Percentiles rank a stretch among this genome's conserved stretches.
These are phyloP conservation scores for Eupsilia transversa DNA, from an alignment of 2,888 invertebrate genomes.

Conservation along the genomic window DNA sequence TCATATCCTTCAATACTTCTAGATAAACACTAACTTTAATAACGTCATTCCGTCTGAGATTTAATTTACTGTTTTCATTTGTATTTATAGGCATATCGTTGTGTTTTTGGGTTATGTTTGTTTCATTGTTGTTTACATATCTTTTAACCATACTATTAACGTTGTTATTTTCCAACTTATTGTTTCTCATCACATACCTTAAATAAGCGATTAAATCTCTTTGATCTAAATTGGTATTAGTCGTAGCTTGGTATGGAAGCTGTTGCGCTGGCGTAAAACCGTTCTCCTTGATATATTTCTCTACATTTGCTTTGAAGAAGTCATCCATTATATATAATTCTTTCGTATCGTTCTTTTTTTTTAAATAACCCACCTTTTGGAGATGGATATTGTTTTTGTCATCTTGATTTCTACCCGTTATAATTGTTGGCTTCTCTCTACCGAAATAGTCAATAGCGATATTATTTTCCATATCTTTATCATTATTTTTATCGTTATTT, in stretches of 20 bases:
- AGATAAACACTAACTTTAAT: slow-evolving; percentile 66
- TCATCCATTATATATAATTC: slow-evolving; percentile 42
- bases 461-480: slow-evolving; percentile 7
- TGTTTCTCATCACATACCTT: not conserved
- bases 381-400: not conserved
- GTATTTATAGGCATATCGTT: not conserved
- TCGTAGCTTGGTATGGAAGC: not conserved
- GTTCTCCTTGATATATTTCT: slow-evolving; percentile 29
- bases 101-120: not conserved
- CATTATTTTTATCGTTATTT: not conserved
- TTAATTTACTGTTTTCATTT: slow-evolving; percentile 12
- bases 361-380: slow-evolving; percentile 43
- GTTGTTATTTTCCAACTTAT: not conserved
- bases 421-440: slow-evolving; percentile 25
- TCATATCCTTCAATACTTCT: slow-evolving; percentile 77
- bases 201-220: not conserved
- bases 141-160: not conserved
- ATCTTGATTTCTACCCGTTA: not conserved
- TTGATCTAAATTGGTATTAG: not conserved
- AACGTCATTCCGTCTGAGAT: slow-evolving; percentile 32
- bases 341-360: slow-evolving; percentile 18
- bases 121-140: not conserved
- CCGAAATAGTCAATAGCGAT: slow-evolving; percentile 70
- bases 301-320: slow-evolving; percentile 32
- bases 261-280: not conserved